Percentiles rank a stretch among this genome's conserved stretches.
These are phyloP conservation scores for Amphipoea oculea DNA, from an alignment of 2,888 invertebrate genomes.

Conservation along the genomic window DNA sequence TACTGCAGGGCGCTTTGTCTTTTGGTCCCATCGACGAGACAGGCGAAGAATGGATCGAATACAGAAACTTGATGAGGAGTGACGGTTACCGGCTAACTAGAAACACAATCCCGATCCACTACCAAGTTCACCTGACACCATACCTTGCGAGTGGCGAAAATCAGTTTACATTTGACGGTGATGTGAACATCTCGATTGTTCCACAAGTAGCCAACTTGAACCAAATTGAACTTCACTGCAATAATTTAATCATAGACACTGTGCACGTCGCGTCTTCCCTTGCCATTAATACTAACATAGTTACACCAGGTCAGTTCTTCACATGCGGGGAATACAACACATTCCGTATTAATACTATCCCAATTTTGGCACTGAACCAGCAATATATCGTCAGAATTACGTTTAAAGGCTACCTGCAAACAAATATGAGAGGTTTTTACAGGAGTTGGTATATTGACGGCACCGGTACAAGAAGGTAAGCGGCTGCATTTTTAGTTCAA, in stretches of 20 bases:
- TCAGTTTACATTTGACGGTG: conserved; percentile 85
- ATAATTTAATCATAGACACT: conserved; percentile 78
- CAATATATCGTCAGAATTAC: conserved; percentile 92
- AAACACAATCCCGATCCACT: conserved; percentile 88
- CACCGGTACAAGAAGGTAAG: conserved; percentile 14
- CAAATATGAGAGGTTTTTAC: conserved; percentile 94
- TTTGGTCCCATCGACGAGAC: conserved; percentile 79
- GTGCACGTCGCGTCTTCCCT: conserved; percentile 76
- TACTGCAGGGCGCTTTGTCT: conserved; percentile 76
- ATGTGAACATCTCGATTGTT: conserved; percentile 77
- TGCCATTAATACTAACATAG: conserved; percentile 59
- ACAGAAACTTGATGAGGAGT: conserved; percentile 73
- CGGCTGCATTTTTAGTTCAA: background rate
- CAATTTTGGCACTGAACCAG: conserved; percentile 59
- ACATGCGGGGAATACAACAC: conserved; percentile 79
- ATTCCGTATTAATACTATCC: conserved; percentile 73
- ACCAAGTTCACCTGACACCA: conserved; percentile 88
- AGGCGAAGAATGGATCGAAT: conserved; percentile 82
- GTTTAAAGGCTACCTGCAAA: conserved; percentile 93
- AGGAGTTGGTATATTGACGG: conserved; percentile 63
- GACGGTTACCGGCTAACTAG: conserved; percentile 85
- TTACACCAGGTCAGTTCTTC: conserved; percentile 66
- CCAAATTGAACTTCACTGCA: conserved; percentile 84
- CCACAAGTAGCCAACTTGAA: conserved; percentile 68
- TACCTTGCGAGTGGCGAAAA: conserved; percentile 74